A percentile compares a stretch with the other conserved stretches of the same genome.
phyloP scores from a whole-genome alignment of 1,140 invertebrate species.

The Brachionus angularis region DNA sequence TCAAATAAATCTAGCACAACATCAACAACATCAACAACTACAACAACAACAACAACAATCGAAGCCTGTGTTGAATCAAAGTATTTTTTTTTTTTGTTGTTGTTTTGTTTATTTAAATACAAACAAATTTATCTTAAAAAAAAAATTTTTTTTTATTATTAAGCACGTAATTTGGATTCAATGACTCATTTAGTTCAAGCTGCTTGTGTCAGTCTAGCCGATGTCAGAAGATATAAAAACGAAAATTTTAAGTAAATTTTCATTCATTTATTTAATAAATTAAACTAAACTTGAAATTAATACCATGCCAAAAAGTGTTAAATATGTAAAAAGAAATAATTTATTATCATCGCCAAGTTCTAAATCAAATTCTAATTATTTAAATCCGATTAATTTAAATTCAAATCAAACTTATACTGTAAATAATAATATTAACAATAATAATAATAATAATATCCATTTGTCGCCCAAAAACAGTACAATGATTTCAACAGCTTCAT shows the following conservation, averaged over 20 bases:
- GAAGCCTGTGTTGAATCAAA: constrained; percentile 9
- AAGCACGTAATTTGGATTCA: constrained; percentile 35
- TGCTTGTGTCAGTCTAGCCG: constrained; percentile 40
- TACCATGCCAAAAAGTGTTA: too few species aligned
- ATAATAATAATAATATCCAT: constrained; percentile 15
- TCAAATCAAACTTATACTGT: constrained; percentile 19
- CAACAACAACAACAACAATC: too few species aligned
- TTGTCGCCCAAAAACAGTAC: constrained; percentile 30
- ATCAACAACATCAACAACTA: too few species aligned
- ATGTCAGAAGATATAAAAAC: constrained; percentile 36
- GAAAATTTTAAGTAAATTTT: constrained; percentile 40
- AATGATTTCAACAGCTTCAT: constrained; percentile 14
- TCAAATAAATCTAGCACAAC: too few species aligned
- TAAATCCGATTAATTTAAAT: constrained; percentile 25
- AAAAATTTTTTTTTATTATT: neutral
- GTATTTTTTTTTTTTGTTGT: neutral
- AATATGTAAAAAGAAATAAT: constrained; percentile 12
- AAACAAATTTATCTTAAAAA: too few species aligned
- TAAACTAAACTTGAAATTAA: too few species aligned
- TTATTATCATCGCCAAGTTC: neutral
- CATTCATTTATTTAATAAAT: too few species aligned
- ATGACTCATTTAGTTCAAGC: constrained; percentile 44
- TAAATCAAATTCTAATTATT: constrained; percentile 9
- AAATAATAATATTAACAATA: neutral
- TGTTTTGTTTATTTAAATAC: neutral